Base-by-base conservation (phyloP, 2,113 vertebrate genomes). In the Telmatochromis sp. region DNA sequence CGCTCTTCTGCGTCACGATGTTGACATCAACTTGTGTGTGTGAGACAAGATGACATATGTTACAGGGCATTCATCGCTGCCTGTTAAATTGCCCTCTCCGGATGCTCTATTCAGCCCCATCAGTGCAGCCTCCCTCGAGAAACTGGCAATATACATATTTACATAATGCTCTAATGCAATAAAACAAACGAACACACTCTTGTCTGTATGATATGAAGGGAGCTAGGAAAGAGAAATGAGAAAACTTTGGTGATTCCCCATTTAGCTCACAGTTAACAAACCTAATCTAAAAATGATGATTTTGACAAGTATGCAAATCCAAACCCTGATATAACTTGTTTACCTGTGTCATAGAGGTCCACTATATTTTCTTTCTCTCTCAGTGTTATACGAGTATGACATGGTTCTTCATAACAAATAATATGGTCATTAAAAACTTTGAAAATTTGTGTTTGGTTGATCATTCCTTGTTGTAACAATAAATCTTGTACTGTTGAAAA, bases 21-120 rank as follows among this genome's bases (percentile, higher is more conserved):
- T 13, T 82, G 81, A 93, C 86, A 87, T 93, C 92, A 85, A 89
- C 89, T 85, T 91, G 89, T 89, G 87, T 90, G 75, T 82, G 90
- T 89, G 92, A 94, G 92, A 94, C 91, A 94, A 90, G 81, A 81
- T 80, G 90, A 89, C 91, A 93, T 91, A 94, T 95, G 94, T 91
- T 94, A 86, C 50, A 15, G 54, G 89, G 80, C 89, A 87, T 93
- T 91, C 89, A 82, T 87, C 10, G 33, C 87, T 84, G 73, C 68
- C 82, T 91, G 82, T 86, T 94, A 92, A 95, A 96, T 91, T 89
- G 86, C 87, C 86, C 90, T 86, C 81, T 92, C 85, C 57, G 85
- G 68, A 82, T 84, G 86, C 85, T 89, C 86, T 79, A 73, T 93
- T 91, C 89, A 85, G 88, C 37, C 65, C 86, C 85, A 81, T 85